A percentile compares a stretch with the other conserved stretches of the same genome.
These are phyloP conservation scores for Tetranychus piercei DNA, from an alignment of 2,888 invertebrate species.

Conservation along the genomic window DNA sequence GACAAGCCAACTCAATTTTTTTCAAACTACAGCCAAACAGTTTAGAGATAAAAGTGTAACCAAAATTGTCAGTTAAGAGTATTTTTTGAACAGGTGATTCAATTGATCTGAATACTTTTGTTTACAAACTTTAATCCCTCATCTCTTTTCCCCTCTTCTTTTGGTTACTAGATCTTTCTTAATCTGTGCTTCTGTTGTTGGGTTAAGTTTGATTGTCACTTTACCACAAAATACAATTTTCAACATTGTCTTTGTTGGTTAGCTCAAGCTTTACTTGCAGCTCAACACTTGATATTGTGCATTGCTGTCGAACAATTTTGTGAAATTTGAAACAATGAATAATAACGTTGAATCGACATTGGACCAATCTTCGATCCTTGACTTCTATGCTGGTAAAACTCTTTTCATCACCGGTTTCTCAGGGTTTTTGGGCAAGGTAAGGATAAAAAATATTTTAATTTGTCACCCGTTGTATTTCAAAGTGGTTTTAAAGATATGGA, in stretches of 20 bases:
- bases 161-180: too few relatives aligned
- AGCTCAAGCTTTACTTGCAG: background rate
- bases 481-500: background rate
- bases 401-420: conserved; percentile 17
- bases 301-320: background rate
- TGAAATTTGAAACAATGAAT: background rate
- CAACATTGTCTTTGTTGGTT: background rate
- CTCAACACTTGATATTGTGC: background rate
- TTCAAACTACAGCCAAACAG: too few relatives aligned
- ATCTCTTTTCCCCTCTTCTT: too few relatives aligned
- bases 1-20: too few relatives aligned
- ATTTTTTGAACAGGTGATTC: too few relatives aligned
- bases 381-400: conserved; percentile 12
- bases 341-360: background rate
- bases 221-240: too few relatives aligned
- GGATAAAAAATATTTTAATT: background rate
- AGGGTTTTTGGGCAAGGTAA: conserved; percentile 16
- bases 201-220: too few relatives aligned
- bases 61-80: too few relatives aligned
- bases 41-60: too few relatives aligned
- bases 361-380: conserved; percentile 10
- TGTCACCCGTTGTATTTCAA: background rate
- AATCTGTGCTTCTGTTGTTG: too few relatives aligned
- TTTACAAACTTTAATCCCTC: too few relatives aligned
- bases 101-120: too few relatives aligned